Evolutionary conservation across 2,113 vertebrate genomes (phyloP).

Genomic region (Syngnathus scovelli): DNA sequence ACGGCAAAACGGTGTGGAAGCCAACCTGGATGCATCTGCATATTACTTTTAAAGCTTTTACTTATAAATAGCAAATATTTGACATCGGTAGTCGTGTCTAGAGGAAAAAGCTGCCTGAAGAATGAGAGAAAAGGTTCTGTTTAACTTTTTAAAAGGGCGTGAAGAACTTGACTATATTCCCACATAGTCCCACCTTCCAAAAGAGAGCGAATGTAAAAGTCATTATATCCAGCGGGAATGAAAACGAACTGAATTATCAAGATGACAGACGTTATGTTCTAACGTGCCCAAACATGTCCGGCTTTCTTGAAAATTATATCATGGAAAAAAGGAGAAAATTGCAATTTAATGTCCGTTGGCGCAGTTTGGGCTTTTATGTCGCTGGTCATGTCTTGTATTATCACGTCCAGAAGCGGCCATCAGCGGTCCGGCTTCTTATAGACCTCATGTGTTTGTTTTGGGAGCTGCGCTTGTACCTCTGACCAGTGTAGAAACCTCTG

Average conservation of each 20-base stretch:
- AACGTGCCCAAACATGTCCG: conserved; percentile 39
- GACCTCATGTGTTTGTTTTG: conserved; percentile 64
- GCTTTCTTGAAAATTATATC: conserved; percentile 44
- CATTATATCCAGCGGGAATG: conserved; percentile 62
- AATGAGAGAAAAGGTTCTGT: conserved; percentile 53
- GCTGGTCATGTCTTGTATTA: conserved; percentile 31
- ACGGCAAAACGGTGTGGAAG: not conserved
- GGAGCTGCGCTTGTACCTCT: conserved; percentile 58
- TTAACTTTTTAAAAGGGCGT: conserved; percentile 53
- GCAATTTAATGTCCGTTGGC: conserved; percentile 47
- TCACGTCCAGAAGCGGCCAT: conserved; percentile 52
- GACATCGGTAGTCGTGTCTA: conserved; percentile 30
- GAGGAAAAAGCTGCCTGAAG: conserved; percentile 35
- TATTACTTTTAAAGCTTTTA: conserved; percentile 24
- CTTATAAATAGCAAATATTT: conserved; percentile 30
- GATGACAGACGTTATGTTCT: conserved; percentile 60
- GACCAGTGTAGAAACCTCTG: conserved; percentile 61
- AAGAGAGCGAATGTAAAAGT: conserved; percentile 60
- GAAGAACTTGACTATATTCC: conserved; percentile 47
- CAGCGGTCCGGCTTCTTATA: conserved; percentile 57
- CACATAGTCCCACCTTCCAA: conserved; percentile 57
- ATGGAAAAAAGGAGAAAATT: conserved; percentile 51
- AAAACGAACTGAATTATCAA: conserved; percentile 60
- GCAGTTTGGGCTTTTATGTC: conserved; percentile 13
- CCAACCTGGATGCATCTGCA: conserved; percentile 11